These are phyloP conservation scores for Cantharis lateralis DNA, from an alignment of 2,888 invertebrate genomes.

Conservation along the genomic window DNA sequence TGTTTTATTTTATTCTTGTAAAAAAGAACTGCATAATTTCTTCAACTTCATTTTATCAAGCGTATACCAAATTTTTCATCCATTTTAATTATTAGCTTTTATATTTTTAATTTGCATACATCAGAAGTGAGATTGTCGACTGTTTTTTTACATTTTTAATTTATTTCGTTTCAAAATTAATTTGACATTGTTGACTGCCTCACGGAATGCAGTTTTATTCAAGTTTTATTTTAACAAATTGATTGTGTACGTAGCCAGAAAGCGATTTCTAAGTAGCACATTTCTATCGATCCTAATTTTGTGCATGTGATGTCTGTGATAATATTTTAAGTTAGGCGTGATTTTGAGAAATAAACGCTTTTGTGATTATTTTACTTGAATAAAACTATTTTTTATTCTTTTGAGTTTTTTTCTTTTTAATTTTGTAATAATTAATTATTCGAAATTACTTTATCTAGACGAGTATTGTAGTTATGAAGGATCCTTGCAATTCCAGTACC, in stretches of 20 bases:
- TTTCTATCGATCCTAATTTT: background rate
- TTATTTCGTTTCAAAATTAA: background rate
- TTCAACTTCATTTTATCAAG: background rate
- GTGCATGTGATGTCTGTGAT: background rate
- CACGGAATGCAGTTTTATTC: background rate
- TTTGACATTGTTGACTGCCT: background rate
- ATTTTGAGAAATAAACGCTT: background rate
- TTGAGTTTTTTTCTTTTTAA: background rate
- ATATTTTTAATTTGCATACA: background rate
- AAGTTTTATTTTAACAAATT: background rate
- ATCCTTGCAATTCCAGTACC: conserved; percentile 9
- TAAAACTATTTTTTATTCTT: background rate
- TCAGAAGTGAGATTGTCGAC: background rate
- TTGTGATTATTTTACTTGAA: background rate
- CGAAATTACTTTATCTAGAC: background rate
- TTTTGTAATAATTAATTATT: background rate
- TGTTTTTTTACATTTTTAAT: background rate
- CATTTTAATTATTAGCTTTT: background rate
- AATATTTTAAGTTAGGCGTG: background rate
- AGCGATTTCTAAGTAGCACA: background rate
- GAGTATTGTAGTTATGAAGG: conserved; percentile 11
- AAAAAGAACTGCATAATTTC: background rate
- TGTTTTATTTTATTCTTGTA: background rate
- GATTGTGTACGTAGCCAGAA: background rate
- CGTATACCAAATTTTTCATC: background rate